phyloP scores from a whole-genome alignment of 2,888 invertebrate genomes.

The Marronus borbonicus region DNA sequence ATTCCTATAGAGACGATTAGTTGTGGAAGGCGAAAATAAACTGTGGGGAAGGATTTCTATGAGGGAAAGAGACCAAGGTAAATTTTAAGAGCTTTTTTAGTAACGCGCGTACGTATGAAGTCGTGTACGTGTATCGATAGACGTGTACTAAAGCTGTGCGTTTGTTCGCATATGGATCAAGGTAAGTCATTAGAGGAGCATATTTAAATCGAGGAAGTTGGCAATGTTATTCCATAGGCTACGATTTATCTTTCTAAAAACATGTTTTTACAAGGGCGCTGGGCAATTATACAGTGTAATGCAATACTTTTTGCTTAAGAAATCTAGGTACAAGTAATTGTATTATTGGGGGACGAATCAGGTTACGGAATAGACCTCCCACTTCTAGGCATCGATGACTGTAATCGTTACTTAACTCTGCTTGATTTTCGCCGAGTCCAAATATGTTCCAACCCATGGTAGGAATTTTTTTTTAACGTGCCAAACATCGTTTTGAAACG shows the following conservation, averaged over 20 bases:
- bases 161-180: constrained; percentile 30
- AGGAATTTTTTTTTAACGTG: too few species aligned
- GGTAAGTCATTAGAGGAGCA: constrained; percentile 23
- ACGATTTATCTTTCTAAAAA: constrained; percentile 26
- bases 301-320: too few species aligned
- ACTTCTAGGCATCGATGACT: too few species aligned
- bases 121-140: not conserved
- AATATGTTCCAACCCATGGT: too few species aligned
- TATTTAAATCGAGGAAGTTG: constrained; percentile 22
- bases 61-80: constrained; percentile 29
- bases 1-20: not conserved
- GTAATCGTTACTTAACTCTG: too few species aligned
- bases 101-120: not conserved
- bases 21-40: constrained; percentile 30
- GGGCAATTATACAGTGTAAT: not conserved
- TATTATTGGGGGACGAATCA: too few species aligned
- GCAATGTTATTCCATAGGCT: constrained; percentile 7
- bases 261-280: constrained; percentile 8
- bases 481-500: too few species aligned
- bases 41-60: constrained; percentile 7
- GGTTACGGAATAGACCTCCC: too few species aligned
- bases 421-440: too few species aligned
- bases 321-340: too few species aligned
- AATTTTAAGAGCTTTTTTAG: constrained; percentile 34
- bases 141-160: not conserved